These are phyloP conservation scores for Tiliqua scincoides DNA, from an alignment of 2,113 vertebrate species.

Conservation along the genomic window DNA sequence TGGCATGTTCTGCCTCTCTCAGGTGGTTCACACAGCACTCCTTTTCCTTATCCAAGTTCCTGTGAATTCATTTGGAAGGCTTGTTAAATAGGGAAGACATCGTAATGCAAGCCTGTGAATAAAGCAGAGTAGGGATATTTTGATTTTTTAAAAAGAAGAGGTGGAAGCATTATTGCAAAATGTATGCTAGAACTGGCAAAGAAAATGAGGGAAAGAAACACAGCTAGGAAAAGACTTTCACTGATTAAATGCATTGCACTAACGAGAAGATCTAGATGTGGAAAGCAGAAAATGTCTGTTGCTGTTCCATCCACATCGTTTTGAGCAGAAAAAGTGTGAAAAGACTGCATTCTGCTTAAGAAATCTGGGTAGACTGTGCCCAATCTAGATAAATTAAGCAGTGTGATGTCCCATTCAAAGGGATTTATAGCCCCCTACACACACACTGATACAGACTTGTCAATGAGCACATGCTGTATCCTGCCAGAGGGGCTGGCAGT, in stretches of 20 bases:
- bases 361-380: neutral
- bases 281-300: neutral
- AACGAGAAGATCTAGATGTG: neutral
- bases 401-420: neutral
- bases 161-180: neutral
- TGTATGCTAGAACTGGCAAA: neutral
- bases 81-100: neutral
- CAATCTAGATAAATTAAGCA: neutral
- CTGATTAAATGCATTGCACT: neutral
- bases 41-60: neutral
- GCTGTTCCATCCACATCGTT: neutral
- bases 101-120: neutral
- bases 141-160: constrained; percentile 1
- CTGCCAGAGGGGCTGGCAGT: no score
- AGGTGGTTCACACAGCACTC: fast-evolving
- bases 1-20: neutral
- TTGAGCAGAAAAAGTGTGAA: neutral
- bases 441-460: no score
- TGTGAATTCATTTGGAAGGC: constrained; percentile 30
- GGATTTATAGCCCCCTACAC: no score
- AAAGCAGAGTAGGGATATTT: constrained; percentile 39
- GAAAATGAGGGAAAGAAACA: neutral
- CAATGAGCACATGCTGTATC: no score
- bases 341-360: neutral
- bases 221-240: neutral